These are phyloP conservation scores for Colius striatus DNA, from an alignment of 2,113 vertebrate species.

Conservation along the genomic window DNA sequence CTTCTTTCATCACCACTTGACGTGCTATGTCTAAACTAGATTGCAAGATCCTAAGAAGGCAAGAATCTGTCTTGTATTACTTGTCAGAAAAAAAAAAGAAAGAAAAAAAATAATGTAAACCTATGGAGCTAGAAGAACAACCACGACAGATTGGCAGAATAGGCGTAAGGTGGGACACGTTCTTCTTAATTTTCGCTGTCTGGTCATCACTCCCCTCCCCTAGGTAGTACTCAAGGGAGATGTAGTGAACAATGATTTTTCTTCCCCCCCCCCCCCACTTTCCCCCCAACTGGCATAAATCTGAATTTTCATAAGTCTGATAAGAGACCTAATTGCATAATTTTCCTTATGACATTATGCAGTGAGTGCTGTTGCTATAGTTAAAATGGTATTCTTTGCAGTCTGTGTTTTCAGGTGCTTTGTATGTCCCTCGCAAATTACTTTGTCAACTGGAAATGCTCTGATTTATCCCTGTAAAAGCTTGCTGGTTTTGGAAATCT, in stretches of 20 bases:
- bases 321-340: conserved; percentile 61
- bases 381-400: conserved; percentile 32
- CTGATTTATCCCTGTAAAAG: conserved; percentile 18
- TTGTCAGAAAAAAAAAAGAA: conserved; percentile 37
- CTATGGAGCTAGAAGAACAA: conserved; percentile 70
- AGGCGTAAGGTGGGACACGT: conserved; percentile 62
- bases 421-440: not conserved
- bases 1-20: conserved; percentile 73
- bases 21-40: conserved; percentile 72
- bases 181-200: conserved; percentile 64
- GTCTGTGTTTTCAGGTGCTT: conserved; percentile 49
- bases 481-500: conserved; percentile 1
- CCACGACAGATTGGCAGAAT: conserved; percentile 66
- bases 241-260: conserved; percentile 26
- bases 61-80: conserved; percentile 73
- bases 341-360: conserved; percentile 41
- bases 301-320: conserved; percentile 49
- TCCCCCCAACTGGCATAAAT: not conserved
- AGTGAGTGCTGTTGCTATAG: conserved; percentile 38
- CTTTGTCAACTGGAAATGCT: conserved; percentile 8
- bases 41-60: conserved; percentile 71
- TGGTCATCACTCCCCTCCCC: conserved; percentile 53
- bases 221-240: conserved; percentile 41
- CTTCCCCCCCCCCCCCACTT: not conserved
- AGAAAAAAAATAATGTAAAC: conserved; percentile 37